Evolutionary conservation across 2,797 vertebrate species (phyloP), one percentile per base, ranked within the genome.

Genomic region (Tolypeutes matacus): DNA sequence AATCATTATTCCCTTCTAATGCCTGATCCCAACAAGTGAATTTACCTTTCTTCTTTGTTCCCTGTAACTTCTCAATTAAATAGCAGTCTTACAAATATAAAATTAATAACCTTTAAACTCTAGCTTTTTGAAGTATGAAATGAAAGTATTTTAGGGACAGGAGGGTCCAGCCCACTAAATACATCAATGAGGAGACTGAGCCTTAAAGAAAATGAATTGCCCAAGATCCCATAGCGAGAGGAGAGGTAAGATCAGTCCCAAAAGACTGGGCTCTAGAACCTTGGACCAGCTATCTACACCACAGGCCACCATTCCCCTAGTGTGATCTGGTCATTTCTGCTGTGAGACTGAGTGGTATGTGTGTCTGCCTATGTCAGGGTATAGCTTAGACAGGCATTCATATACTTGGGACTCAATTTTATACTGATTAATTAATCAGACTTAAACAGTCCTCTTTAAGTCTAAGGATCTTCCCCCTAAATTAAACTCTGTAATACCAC

Each of bases 391-490:
- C 0, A 31, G 42, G 64, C 51, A 60, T n/a, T 76, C 20, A 23
- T 46, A 60, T 1, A 42, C 25, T 46, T 62, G 81, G 1, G 25
- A 36, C 31, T 87, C 27, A 46, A 85, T 86, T 70, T 73, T 80
- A 39, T 10, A 75, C 7, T n/a, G 17, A 95, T 72, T 84, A 53
- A 85, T 84, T 73, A 84, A 73, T 95, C 42, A 27, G 29, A 80
- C 65, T 75, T 83, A 92, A 69, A 83, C 58, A 72, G 62, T 70
- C 78, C 92, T 88, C 17, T 88, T 36, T 60, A 95, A 96, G 42
- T 85, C 81, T 67, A 75, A 82, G 69, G 51, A 77, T 92, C 73
- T 67, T 90, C n/a, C 69, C 36, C 42, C n/a, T 39, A 65, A 83
- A 94, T 95, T 82, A 96, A 87, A 93, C 58, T 86, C 42, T 27